Evolutionary conservation across 2,113 vertebrate species (phyloP).

Genomic region (Crotalus tigris): DNA sequence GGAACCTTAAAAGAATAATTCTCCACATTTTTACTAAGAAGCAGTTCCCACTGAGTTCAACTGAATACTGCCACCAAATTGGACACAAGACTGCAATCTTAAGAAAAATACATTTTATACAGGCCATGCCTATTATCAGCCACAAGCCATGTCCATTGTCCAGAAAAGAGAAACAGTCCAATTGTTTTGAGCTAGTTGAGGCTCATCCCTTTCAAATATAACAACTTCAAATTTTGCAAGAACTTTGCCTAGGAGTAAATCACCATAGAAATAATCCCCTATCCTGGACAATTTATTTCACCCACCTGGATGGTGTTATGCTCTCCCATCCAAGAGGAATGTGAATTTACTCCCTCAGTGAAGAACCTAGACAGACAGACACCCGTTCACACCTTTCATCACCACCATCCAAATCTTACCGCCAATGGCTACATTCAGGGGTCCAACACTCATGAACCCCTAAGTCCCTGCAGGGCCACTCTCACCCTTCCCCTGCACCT

Average conservation of each 20-base stretch:
- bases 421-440: neutral
- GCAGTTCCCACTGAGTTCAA: neutral
- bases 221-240: neutral
- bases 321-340: neutral
- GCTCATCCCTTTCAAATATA: neutral
- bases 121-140: neutral
- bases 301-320: neutral
- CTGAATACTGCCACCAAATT: neutral
- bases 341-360: neutral
- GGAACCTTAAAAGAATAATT: neutral
- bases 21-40: neutral
- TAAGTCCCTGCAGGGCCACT: neutral
- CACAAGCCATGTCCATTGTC: neutral
- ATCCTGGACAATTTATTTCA: neutral
- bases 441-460: conserved; percentile 14
- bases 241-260: neutral
- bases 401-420: neutral
- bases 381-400: neutral
- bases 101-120: no score
- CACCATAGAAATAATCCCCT: neutral
- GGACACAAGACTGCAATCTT: neutral
- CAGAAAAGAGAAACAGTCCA: neutral
- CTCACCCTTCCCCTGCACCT: conserved; percentile 40
- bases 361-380: neutral
- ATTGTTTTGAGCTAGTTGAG: neutral